These are phyloP conservation scores for Phyllostomus hastatus DNA, from an alignment of 2,113 vertebrate species.

Conservation along the genomic window DNA sequence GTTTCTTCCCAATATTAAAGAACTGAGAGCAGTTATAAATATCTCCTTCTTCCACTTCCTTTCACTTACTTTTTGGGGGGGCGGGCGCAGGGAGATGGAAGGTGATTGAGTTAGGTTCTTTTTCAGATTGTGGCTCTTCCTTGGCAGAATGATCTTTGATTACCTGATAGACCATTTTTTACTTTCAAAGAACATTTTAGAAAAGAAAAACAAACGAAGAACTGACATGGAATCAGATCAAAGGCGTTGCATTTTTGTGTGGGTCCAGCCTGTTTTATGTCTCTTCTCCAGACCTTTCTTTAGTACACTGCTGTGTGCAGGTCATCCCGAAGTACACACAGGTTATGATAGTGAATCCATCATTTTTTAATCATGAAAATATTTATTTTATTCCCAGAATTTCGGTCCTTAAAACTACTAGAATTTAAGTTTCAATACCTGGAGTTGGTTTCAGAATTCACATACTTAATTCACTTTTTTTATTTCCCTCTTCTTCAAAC, in stretches of 20 bases:
- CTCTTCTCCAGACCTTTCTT: not conserved
- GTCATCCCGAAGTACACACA: not conserved
- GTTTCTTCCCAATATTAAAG: not conserved
- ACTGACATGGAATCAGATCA: not conserved
- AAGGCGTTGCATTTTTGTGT: not conserved
- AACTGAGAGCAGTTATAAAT: not conserved
- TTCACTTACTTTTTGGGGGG: not conserved
- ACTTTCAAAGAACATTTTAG: not conserved
- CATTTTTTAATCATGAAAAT: not conserved
- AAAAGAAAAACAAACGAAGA: not conserved
- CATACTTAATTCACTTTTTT: not conserved
- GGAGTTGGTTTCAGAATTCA: not conserved
- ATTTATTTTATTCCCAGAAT: not conserved
- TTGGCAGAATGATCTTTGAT: not conserved
- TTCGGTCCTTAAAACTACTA: not conserved
- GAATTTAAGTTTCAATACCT: constrained; percentile 4
- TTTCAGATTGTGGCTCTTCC: not conserved
- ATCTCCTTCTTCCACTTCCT: not conserved
- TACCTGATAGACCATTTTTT: not conserved
- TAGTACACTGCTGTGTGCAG: not conserved
- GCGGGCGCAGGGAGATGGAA: not conserved
- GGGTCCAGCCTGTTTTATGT: not conserved
- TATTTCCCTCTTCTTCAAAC: not conserved
- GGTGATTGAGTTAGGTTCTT: not conserved
- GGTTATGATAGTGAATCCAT: not conserved